Conservation (phyloP, 1,140 invertebrate genomes). For the Drosophila pseudoananassae region DNA sequence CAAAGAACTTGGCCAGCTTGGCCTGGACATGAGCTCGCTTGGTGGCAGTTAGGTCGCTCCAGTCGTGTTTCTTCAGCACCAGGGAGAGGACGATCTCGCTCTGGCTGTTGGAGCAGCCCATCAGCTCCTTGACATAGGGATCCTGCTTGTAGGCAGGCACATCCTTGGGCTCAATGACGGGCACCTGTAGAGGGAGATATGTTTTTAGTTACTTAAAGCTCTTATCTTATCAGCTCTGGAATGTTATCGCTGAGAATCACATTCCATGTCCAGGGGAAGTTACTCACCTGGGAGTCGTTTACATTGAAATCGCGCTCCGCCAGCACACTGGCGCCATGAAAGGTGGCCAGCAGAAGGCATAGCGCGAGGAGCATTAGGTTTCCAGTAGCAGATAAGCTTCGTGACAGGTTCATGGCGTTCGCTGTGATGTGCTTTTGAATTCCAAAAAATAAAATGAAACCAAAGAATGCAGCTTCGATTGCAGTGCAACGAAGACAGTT, state of each 20-base stretch:
- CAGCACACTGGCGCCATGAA: constrained; percentile 19
- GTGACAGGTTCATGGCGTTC: constrained; percentile 49
- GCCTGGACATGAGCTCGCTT: constrained; percentile 72
- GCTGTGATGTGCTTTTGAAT: constrained; percentile 11
- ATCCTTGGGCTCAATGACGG: constrained; percentile 77
- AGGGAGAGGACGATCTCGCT: constrained; percentile 78
- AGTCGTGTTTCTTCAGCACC: constrained; percentile 73
- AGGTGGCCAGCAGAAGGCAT: constrained; percentile 11
- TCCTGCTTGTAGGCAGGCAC: constrained; percentile 73
- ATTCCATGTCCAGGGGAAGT: background rate
- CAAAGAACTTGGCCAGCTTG: constrained; percentile 82
- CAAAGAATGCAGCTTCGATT: constrained; percentile 57
- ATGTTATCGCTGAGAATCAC: background rate
- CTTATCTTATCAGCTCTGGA: background rate
- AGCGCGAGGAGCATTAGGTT: constrained; percentile 29
- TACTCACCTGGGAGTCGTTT: constrained; percentile 80
- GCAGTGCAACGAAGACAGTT: constrained; percentile 30
- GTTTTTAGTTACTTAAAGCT: too few species aligned
- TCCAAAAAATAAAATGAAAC: constrained; percentile 8
- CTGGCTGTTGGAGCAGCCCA: constrained; percentile 73
- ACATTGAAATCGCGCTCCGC: constrained; percentile 80
- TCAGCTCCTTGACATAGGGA: constrained; percentile 76
- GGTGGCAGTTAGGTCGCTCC: constrained; percentile 67
- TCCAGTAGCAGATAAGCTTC: constrained; percentile 36
- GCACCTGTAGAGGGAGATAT: constrained; percentile 48